phyloP scores from a whole-genome alignment of 2,113 vertebrate species.

The Galbula dea region DNA sequence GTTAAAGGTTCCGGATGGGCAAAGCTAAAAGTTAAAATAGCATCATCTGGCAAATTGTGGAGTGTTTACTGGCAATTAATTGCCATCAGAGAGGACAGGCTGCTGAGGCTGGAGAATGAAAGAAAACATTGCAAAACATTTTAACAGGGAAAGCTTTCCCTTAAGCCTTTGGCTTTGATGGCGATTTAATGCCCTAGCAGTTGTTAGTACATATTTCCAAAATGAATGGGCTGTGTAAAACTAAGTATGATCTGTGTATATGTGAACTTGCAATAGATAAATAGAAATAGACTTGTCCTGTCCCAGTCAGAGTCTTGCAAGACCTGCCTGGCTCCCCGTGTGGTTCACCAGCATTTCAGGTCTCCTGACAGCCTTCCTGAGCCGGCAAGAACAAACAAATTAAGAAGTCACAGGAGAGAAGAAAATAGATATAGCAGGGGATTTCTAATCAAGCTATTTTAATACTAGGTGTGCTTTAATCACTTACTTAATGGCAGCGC shows the following conservation, averaged over 20 bases:
- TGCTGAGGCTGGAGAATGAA: not conserved
- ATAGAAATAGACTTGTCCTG: not conserved
- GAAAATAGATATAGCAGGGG: slow-evolving; percentile 36
- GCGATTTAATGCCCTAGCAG: not conserved
- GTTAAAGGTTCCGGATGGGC: not conserved
- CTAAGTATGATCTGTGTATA: not conserved
- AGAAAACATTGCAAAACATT: not conserved
- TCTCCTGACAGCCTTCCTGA: not conserved
- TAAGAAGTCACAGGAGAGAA: slow-evolving; percentile 29
- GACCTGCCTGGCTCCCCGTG: not conserved
- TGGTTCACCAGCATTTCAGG: not conserved
- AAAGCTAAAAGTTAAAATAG: not conserved
- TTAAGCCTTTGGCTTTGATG: not conserved
- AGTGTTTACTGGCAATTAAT: not conserved
- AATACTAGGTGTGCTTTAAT: slow-evolving; percentile 55
- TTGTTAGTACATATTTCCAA: not conserved
- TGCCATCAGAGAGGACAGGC: not conserved
- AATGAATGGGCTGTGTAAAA: not conserved
- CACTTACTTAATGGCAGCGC: slow-evolving; percentile 23
- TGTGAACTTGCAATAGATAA: not conserved
- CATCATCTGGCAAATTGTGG: not conserved
- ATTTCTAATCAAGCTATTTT: slow-evolving; percentile 61
- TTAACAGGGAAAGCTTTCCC: not conserved
- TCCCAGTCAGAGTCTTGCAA: not conserved
- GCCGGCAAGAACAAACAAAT: slow-evolving; percentile 50